Conservation (phyloP, 1,140 invertebrate genomes). For the Drosophila leontia region DNA sequence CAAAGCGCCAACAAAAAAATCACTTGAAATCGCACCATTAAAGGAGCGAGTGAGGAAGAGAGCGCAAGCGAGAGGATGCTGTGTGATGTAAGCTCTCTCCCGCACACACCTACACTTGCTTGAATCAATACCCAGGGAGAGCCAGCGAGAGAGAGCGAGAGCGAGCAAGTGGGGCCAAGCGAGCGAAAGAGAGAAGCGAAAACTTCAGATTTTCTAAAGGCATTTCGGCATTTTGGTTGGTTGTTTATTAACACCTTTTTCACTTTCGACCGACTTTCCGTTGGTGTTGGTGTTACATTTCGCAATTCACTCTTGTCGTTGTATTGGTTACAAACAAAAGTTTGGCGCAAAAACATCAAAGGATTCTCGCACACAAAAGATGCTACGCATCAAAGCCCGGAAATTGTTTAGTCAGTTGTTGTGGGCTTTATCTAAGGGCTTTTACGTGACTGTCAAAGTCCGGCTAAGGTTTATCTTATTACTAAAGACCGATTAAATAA, state of each 20-base stretch:
- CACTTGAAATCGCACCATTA: slow-evolving; percentile 53
- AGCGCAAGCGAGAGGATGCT: slow-evolving; percentile 21
- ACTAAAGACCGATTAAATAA: too few species aligned
- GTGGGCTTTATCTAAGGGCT: not conserved
- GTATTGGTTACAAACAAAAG: slow-evolving; percentile 8
- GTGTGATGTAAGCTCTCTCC: slow-evolving; percentile 41
- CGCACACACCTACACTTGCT: slow-evolving; percentile 27
- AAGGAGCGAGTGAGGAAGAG: slow-evolving; percentile 12
- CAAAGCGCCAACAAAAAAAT: slow-evolving; percentile 77
- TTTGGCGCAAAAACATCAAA: slow-evolving; percentile 9
- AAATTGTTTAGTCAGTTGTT: not conserved
- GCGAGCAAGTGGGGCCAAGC: too few species aligned
- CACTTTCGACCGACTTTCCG: slow-evolving; percentile 34
- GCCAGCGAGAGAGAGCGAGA: slow-evolving; percentile 2
- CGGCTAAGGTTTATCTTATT: not conserved
- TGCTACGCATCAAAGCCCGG: not conserved
- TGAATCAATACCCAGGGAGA: slow-evolving; percentile 44
- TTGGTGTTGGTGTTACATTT: slow-evolving; percentile 18
- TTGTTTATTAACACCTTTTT: slow-evolving; percentile 74
- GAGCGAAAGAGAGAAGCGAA: slow-evolving; percentile 21
- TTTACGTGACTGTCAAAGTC: not conserved
- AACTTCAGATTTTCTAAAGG: slow-evolving; percentile 43
- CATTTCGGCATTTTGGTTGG: slow-evolving; percentile 76
- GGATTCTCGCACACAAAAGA: not conserved
- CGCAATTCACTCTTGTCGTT: not conserved